Evolutionary conservation across 2,888 invertebrate genomes (phyloP).

Genomic region (Pterobdella sp.): DNA sequence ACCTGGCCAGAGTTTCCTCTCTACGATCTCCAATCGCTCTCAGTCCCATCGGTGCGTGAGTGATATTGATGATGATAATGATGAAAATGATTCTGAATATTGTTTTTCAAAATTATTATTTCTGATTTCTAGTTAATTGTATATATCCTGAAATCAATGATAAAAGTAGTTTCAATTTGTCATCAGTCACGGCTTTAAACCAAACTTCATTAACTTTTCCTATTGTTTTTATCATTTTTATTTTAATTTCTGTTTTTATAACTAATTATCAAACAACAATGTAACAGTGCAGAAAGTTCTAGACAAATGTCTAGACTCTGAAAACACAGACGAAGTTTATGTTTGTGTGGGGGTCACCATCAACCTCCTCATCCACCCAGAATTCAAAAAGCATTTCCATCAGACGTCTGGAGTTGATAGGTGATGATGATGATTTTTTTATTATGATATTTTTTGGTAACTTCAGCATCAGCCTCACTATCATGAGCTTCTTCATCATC

Average conservation of each 20-base stretch:
- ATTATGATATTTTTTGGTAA: too few species aligned
- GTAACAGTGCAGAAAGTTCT: background rate
- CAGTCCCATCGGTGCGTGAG: constrained; percentile 1
- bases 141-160: too few species aligned
- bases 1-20: background rate
- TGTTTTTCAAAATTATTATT: too few species aligned
- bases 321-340: background rate
- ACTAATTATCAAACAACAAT: background rate
- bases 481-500: constrained; percentile 23
- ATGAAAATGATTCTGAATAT: too few species aligned
- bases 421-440: too few species aligned
- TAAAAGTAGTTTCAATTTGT: too few species aligned
- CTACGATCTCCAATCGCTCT: too few species aligned
- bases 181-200: too few species aligned
- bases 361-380: background rate
- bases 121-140: too few species aligned
- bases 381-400: background rate
- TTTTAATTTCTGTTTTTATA: background rate
- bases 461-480: background rate
- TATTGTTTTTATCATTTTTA: background rate
- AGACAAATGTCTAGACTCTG: background rate
- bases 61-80: background rate
- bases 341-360: background rate
- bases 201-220: too few species aligned
- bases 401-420: background rate